These are phyloP conservation scores for Salpingus planirostris DNA, from an alignment of 2,888 invertebrate species.

Conservation along the genomic window DNA sequence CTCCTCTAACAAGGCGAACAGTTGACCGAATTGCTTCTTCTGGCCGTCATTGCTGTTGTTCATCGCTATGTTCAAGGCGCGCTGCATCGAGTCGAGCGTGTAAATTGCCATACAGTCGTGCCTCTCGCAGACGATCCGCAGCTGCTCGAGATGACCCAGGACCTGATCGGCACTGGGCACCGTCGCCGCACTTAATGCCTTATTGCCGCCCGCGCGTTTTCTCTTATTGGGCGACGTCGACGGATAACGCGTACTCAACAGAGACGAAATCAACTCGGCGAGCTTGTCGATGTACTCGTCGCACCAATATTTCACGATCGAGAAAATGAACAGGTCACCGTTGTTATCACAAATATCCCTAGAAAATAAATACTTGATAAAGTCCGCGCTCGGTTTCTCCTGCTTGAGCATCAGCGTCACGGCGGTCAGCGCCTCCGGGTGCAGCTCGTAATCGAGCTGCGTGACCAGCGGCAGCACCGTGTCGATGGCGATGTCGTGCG, in stretches of 20 bases:
- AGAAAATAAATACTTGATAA: slow-evolving; percentile 75
- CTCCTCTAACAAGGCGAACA: slow-evolving; percentile 84
- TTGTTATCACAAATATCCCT: slow-evolving; percentile 45
- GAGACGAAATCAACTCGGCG: slow-evolving; percentile 68
- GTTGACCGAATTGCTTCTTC: slow-evolving; percentile 83
- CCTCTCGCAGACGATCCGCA: slow-evolving; percentile 65
- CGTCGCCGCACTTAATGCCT: slow-evolving; percentile 53
- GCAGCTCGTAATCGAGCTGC: slow-evolving; percentile 71
- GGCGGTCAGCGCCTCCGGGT: slow-evolving; percentile 88
- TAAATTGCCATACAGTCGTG: slow-evolving; percentile 69
- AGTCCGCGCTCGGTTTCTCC: slow-evolving; percentile 80
- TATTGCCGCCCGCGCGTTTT: slow-evolving; percentile 59
- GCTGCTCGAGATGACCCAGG: slow-evolving; percentile 84
- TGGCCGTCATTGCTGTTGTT: slow-evolving; percentile 80
- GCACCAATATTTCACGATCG: slow-evolving; percentile 90
- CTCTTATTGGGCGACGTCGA: slow-evolving; percentile 85
- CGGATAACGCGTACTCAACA: slow-evolving; percentile 75
- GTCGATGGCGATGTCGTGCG: slow-evolving; percentile 90
- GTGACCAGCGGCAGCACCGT: slow-evolving; percentile 71
- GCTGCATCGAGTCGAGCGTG: slow-evolving; percentile 84
- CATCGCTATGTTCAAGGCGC: slow-evolving; percentile 82
- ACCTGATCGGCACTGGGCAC: slow-evolving; percentile 78
- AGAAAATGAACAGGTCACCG: slow-evolving; percentile 81
- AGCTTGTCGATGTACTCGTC: slow-evolving; percentile 85
- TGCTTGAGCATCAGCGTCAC: slow-evolving; percentile 85